phyloP scores from a whole-genome alignment of 2,113 vertebrate genomes.

The Gallinago jamesoni region DNA sequence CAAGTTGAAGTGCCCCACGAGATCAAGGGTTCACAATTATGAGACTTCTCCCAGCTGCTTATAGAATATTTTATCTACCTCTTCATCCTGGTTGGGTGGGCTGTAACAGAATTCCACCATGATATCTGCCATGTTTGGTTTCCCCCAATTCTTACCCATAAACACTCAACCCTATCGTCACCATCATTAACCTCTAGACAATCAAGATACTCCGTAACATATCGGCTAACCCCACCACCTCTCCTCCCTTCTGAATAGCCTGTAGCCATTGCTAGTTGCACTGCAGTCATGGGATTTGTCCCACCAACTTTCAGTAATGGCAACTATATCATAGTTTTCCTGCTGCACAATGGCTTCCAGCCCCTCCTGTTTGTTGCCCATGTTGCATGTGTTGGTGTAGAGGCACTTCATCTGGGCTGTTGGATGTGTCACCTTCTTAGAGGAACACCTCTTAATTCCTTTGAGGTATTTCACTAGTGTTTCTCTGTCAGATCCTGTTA shows the following conservation, averaged over 20 bases:
- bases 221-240: background rate
- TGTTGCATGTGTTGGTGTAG: background rate
- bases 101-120: background rate
- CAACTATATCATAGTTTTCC: background rate
- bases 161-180: background rate
- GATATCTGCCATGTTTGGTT: background rate
- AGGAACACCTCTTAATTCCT: background rate
- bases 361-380: background rate
- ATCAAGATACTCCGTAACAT: background rate
- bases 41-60: background rate
- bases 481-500: background rate
- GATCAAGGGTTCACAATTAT: background rate
- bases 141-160: background rate
- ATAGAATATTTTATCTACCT: background rate
- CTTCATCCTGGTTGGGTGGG: background rate
- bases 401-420: background rate
- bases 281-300: background rate
- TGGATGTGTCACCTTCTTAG: background rate
- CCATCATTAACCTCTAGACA: background rate
- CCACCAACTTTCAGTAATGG: background rate
- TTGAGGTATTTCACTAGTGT: background rate
- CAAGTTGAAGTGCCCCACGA: background rate
- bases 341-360: background rate
- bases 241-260: background rate
- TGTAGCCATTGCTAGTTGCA: background rate